Conservation (phyloP, 2,888 invertebrate species). For the Invenusta paracnida region DNA sequence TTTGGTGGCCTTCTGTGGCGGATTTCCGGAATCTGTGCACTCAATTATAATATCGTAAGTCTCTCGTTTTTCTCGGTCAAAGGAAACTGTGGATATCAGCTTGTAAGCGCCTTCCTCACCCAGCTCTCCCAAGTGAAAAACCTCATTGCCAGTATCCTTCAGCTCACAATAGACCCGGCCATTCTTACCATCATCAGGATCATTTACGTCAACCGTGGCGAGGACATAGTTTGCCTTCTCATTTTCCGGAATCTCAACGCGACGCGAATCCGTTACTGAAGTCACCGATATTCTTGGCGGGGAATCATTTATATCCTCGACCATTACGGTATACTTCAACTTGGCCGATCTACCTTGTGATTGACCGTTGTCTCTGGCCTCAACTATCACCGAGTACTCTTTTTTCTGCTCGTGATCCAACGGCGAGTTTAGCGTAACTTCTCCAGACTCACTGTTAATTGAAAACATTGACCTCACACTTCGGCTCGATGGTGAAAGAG, state of each 20-base stretch:
- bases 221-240: neutral
- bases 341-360: neutral
- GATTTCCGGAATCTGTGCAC: neutral
- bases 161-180: constrained; percentile 5
- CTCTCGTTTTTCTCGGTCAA: neutral
- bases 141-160: neutral
- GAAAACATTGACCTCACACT: neutral
- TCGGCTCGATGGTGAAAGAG: neutral
- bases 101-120: neutral
- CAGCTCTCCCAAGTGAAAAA: neutral
- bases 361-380: constrained; percentile 4
- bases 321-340: neutral
- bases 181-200: neutral
- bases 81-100: neutral
- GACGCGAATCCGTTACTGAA: neutral
- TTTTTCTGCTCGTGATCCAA: neutral
- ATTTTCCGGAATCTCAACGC: constrained; percentile 26
- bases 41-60: neutral
- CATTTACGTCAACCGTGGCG: neutral
- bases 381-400: neutral
- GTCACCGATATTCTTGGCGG: neutral
- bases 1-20: neutral
- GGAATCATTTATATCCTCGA: neutral
- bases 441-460: constrained; percentile 7
- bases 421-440: neutral